Conservation (phyloP, 2,797 vertebrate species). For the Enteromius anoplus region DNA sequence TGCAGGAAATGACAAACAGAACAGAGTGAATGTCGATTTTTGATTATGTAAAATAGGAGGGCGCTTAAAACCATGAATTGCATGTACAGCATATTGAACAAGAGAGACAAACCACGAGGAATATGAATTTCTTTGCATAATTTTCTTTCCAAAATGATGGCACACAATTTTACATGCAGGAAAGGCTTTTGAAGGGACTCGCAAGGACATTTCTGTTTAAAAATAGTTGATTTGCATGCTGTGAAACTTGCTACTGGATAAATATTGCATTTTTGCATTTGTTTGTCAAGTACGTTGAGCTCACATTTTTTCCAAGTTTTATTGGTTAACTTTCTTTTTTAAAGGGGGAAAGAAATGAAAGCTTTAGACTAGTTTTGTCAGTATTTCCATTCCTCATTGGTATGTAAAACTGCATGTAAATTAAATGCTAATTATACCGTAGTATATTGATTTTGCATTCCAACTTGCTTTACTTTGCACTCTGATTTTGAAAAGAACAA, state of each 20-base stretch:
- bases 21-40: conserved; percentile 26
- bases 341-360: conserved; percentile 42
- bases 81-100: conserved; percentile 25
- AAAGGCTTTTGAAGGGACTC: conserved; percentile 24
- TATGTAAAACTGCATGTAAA: conserved; percentile 44
- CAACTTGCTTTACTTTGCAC: conserved; percentile 32
- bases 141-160: conserved; percentile 16
- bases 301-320: conserved; percentile 50
- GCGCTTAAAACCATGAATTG: conserved; percentile 4
- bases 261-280: conserved; percentile 57
- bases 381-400: conserved; percentile 18
- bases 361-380: conserved; percentile 30
- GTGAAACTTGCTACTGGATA: conserved; percentile 56
- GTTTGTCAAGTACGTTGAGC: conserved; percentile 55
- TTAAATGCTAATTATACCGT: conserved; percentile 9
- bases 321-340: conserved; percentile 47
- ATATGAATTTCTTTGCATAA: conserved; percentile 4
- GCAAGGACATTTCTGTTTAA: conserved; percentile 13
- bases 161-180: neutral
- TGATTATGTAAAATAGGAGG: conserved; percentile 13
- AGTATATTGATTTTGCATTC: conserved; percentile 21
- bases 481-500: neutral
- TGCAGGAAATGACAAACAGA: conserved; percentile 14
- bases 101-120: neutral
- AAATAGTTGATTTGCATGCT: conserved; percentile 59